Conservation (phyloP, 2,797 vertebrate genomes). For the Labeo calbasu region DNA sequence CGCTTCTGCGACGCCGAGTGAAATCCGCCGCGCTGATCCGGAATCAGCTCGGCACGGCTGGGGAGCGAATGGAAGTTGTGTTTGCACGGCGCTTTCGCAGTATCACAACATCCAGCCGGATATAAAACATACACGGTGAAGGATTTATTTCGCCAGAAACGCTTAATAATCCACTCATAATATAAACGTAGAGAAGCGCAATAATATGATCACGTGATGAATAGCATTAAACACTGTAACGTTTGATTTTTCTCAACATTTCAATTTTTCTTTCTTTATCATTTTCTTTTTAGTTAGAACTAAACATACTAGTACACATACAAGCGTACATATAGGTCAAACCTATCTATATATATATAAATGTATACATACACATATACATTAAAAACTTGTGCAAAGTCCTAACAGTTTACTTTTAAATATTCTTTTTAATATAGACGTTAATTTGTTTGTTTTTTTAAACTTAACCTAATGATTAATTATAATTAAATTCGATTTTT, state of each 20-base stretch:
- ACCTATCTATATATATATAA: no score
- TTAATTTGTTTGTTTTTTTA: no score
- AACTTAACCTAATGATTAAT: no score
- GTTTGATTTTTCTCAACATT: not conserved
- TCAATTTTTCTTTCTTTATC: no score
- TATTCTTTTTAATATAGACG: no score
- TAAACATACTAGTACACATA: no score
- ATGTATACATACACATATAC: no score
- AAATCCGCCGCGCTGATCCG: not conserved
- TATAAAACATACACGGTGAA: not conserved
- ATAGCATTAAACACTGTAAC: not conserved
- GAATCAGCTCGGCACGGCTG: not conserved
- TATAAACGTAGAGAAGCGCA: not conserved
- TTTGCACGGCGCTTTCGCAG: not conserved
- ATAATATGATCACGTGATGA: not conserved
- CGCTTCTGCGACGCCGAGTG: not conserved
- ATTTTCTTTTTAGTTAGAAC: no score
- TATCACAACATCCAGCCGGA: not conserved
- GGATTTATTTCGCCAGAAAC: not conserved
- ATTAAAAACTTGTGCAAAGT: no score
- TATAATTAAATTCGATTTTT: no score
- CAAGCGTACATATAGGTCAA: no score
- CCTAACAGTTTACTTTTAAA: no score
- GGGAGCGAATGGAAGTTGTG: not conserved
- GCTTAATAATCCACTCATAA: not conserved